Evolutionary conservation across 2,888 invertebrate genomes (phyloP), one percentile per base, ranked within the genome.

Genomic region (Antheraea assamensis): DNA sequence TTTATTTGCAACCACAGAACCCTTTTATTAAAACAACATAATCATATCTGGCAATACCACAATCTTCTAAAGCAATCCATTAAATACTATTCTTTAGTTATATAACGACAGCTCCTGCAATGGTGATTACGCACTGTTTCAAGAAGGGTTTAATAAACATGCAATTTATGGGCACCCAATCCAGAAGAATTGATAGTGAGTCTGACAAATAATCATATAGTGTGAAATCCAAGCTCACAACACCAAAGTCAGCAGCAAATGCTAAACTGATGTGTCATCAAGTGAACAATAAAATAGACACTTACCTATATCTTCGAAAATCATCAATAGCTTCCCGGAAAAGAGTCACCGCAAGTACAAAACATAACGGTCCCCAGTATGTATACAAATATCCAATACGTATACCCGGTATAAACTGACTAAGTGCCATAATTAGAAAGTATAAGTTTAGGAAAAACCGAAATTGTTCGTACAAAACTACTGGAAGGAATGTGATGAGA

Each of bases 321-420:
- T 99, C 99, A 93, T 99, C 99, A 42, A 99, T 96, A 1, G 98
- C 99, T 92, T 99, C 99, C 72, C 99, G 96, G 87, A 98, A 98
- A 89, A 99, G 96, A 21, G 99, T 99, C 17, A 99, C 99, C 79
- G 97, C 96, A 74, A 99, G 94, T 42, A 99, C 99, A 94, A 99
- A 99, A 82, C 98, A 97, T 95, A 99, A 91, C 70, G 99, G 99
- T 76, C 99, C 99, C 99, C 99, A 99, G 91, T 99, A 99, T 0
- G 99, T 99, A 91, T 99, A 99, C 70, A 99, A 96, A 89, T 99
- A 99, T 3, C 99, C 99, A 84, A 99, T 98, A 82, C 98, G 96
- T 80, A 99, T 97, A 85, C 98, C 98, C 35, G 99, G 98, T 87
- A 99, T 98, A 93, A 99, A 99, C 94, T 99, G 99, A 85, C 99